Evolutionary conservation across 2,797 vertebrate species (phyloP).

Genomic region (Sebastiscus albofasciatus): DNA sequence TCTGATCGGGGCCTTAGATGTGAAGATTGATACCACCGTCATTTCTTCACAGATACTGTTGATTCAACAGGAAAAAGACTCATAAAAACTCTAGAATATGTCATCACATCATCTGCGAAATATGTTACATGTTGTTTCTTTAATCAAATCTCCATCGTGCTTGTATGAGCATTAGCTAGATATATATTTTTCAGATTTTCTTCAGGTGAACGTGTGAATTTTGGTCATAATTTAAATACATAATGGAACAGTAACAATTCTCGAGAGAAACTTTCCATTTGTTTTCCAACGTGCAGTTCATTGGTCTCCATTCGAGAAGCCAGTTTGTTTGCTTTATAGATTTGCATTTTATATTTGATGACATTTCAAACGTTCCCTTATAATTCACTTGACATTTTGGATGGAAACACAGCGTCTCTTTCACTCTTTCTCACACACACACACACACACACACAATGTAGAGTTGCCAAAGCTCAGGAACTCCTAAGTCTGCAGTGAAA

Average conservation of each 20-base stretch:
- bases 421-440: not conserved
- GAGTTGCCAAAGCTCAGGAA: conserved; percentile 21
- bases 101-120: not conserved
- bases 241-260: not conserved
- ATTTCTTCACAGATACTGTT: fast-evolving
- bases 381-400: conserved; percentile 37
- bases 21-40: too few species aligned
- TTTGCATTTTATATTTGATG: conserved; percentile 38
- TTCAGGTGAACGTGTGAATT: not conserved
- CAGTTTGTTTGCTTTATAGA: conserved; percentile 9
- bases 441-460: not conserved
- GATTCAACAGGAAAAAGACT: not conserved
- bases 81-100: not conserved
- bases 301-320: not conserved
- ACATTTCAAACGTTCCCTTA: conserved; percentile 27
- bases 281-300: not conserved
- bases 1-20: too few species aligned
- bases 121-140: not conserved
- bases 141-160: not conserved
- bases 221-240: not conserved
- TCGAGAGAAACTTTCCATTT: not conserved
- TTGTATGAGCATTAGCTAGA: not conserved
- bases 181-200: not conserved
- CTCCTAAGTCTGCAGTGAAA: conserved; percentile 5
- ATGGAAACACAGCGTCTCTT: conserved; percentile 36